These are phyloP conservation scores for Acropternis orthonyx DNA, from an alignment of 2,797 vertebrate genomes.

Conservation along the genomic window DNA sequence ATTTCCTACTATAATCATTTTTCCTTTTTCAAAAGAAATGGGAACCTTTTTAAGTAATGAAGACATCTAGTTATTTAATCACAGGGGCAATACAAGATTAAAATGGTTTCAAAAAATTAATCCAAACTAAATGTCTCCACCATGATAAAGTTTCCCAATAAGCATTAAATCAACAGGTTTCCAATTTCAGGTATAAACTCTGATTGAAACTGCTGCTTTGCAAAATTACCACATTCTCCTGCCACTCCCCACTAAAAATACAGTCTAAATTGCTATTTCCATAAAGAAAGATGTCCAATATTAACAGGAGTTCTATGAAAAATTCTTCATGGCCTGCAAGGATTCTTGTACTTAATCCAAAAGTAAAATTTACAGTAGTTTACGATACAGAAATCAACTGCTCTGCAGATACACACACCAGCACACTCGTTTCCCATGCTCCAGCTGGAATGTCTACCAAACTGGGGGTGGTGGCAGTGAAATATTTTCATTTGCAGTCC, in stretches of 20 bases:
- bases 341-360: not conserved
- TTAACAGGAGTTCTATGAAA: not conserved
- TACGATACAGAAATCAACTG: not conserved
- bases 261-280: not conserved
- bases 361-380: constrained; percentile 2
- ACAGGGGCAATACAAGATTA: not conserved
- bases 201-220: not conserved
- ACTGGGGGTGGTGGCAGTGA: not conserved
- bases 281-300: not conserved
- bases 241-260: not conserved
- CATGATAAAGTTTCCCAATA: not conserved
- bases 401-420: not conserved
- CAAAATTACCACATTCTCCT: not conserved
- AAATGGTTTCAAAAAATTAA: not conserved
- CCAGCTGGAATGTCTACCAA: not conserved
- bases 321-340: not conserved
- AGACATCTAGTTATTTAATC: not conserved
- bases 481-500: not conserved
- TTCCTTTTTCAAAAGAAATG: not conserved
- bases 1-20: not conserved
- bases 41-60: not conserved
- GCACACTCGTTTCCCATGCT: not conserved
- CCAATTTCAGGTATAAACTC: not conserved
- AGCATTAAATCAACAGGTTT: constrained; percentile 2
- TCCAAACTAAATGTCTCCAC: not conserved